phyloP scores from a whole-genome alignment of 2,113 vertebrate species.

The Halcyon malimbica region DNA sequence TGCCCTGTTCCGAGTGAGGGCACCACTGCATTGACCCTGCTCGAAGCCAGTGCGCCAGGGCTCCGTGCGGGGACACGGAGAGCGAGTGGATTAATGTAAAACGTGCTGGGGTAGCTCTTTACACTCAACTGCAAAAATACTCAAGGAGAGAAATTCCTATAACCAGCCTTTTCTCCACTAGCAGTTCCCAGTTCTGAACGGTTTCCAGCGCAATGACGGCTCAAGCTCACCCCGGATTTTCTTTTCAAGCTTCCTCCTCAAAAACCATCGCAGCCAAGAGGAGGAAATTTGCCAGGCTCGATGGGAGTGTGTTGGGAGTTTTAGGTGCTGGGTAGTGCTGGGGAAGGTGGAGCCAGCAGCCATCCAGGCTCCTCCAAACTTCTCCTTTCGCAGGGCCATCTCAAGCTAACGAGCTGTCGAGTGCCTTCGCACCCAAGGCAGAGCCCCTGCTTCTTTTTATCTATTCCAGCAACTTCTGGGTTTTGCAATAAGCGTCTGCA shows the following conservation, averaged over 20 bases:
- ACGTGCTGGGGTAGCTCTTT: background rate
- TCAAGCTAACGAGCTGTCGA: slow-evolving; percentile 54
- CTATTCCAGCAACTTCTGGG: slow-evolving; percentile 66
- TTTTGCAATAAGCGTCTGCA: slow-evolving; percentile 58
- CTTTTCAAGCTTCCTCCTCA: background rate
- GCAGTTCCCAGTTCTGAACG: background rate
- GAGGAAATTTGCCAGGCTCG: background rate
- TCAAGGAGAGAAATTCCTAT: background rate
- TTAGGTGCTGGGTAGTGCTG: slow-evolving; percentile 11
- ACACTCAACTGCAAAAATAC: background rate
- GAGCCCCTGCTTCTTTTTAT: slow-evolving; percentile 48
- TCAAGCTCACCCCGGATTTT: background rate
- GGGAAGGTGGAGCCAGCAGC: background rate
- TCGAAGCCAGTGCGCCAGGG: background rate
- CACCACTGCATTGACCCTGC: background rate
- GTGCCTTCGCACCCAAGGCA: slow-evolving; percentile 55
- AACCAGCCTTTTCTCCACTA: background rate
- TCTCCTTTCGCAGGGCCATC: slow-evolving; percentile 17
- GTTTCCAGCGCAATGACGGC: background rate
- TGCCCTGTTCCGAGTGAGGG: background rate
- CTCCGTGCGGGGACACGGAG: background rate
- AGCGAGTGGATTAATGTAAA: background rate
- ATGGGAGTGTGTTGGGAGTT: background rate
- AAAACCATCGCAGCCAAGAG: background rate
- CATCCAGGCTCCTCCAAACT: slow-evolving; percentile 5